Conservation (phyloP, 2,113 vertebrate species). For the Solenodon paradoxus region DNA sequence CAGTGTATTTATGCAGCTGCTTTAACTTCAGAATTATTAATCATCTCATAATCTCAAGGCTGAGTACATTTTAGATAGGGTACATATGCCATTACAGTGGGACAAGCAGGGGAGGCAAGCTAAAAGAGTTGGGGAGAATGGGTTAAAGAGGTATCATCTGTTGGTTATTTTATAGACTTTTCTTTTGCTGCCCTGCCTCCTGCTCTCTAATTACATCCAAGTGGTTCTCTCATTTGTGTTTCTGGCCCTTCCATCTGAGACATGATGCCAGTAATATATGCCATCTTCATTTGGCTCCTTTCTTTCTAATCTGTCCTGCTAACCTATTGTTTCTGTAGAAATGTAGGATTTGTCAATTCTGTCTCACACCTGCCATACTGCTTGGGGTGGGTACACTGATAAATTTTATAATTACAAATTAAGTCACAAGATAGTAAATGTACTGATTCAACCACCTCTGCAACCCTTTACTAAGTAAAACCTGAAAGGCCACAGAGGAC, state of each 20-base stretch:
- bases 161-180: constrained; percentile 52
- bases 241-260: constrained; percentile 26
- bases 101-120: constrained; percentile 6
- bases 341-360: not conserved
- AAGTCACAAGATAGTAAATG: not conserved
- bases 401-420: not conserved
- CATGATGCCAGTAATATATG: not conserved
- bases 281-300: constrained; percentile 29
- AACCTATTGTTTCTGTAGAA: constrained; percentile 36
- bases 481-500: not conserved
- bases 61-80: constrained; percentile 38
- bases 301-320: not conserved
- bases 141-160: constrained; percentile 44
- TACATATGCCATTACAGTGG: not conserved
- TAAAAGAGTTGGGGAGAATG: not conserved
- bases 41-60: constrained; percentile 56
- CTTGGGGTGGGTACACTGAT: not conserved
- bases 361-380: not conserved
- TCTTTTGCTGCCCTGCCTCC: constrained; percentile 54
- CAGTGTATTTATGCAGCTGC: constrained; percentile 50
- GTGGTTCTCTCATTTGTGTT: constrained; percentile 56
- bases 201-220: constrained; percentile 66
- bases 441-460: not conserved
- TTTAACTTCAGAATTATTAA: constrained; percentile 66
- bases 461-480: not conserved